Percentiles rank a stretch among this genome's conserved stretches.
phyloP scores from a whole-genome alignment of 2,797 vertebrate genomes.

The Pseudochaenichthys georgianus region DNA sequence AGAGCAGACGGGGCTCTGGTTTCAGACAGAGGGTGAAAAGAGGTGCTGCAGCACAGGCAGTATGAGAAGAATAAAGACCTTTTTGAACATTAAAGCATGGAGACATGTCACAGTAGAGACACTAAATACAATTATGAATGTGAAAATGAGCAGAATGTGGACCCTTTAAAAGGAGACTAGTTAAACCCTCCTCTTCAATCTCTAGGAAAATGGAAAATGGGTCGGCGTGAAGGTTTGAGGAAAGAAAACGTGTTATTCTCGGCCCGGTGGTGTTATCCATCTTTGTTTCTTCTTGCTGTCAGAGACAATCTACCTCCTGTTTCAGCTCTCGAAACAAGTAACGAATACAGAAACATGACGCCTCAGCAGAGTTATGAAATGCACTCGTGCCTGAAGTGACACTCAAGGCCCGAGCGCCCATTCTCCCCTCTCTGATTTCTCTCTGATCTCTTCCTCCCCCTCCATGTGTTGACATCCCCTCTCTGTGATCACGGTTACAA shows the following conservation, averaged over 20 bases:
- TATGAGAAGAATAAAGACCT: too few relatives aligned
- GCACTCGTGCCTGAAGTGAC: slow-evolving; percentile 37
- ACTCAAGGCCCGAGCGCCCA: slow-evolving; percentile 33
- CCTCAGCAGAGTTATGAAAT: slow-evolving; percentile 24
- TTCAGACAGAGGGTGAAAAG: too few relatives aligned
- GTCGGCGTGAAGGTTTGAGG: background rate
- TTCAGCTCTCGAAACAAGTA: slow-evolving; percentile 11
- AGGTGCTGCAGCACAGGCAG: too few relatives aligned
- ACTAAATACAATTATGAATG: too few relatives aligned
- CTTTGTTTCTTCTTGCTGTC: slow-evolving; percentile 39
- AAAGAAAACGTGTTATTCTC: background rate
- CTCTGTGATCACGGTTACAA: slow-evolving; percentile 33
- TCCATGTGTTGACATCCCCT: slow-evolving; percentile 36
- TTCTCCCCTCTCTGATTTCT: slow-evolving; percentile 4
- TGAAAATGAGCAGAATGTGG: too few relatives aligned
- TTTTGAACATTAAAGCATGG: too few relatives aligned
- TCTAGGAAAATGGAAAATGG: background rate
- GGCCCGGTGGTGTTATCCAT: slow-evolving; percentile 7
- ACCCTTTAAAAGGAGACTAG: too few relatives aligned
- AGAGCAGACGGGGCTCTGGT: too few relatives aligned
- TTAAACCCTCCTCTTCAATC: too few relatives aligned
- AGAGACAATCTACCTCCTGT: slow-evolving; percentile 22
- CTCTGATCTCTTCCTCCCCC: slow-evolving; percentile 20
- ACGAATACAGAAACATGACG: slow-evolving; percentile 13
- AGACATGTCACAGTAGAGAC: too few relatives aligned